phyloP scores from a whole-genome alignment of 2,113 vertebrate species.

The Catharus fuscescens region DNA sequence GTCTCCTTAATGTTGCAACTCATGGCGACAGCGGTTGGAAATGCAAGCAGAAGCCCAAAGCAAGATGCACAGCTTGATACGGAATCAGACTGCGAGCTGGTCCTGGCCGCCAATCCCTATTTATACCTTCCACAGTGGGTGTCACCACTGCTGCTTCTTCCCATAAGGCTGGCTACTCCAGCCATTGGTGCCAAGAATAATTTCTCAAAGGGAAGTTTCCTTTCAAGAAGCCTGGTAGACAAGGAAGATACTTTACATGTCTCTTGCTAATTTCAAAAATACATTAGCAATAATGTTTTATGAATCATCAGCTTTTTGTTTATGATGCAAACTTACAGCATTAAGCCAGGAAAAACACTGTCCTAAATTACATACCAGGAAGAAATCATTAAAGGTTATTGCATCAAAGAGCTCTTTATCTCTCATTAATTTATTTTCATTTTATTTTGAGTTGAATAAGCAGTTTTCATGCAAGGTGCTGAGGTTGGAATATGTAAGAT shows the following conservation, averaged over 20 bases:
- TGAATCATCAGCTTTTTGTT: conserved; percentile 69
- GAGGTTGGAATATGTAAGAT: conserved; percentile 35
- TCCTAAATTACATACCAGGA: conserved; percentile 66
- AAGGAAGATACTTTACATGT: conserved; percentile 62
- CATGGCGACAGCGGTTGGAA: conserved; percentile 58
- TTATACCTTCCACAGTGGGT: conserved; percentile 71
- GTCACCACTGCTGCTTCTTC: conserved; percentile 51
- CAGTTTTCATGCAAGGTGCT: conserved; percentile 50
- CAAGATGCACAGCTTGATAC: conserved; percentile 50
- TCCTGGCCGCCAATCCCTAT: background rate
- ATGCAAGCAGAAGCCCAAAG: conserved; percentile 53
- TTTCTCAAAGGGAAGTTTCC: conserved; percentile 72
- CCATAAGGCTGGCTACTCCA: conserved; percentile 58
- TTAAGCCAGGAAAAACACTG: conserved; percentile 62
- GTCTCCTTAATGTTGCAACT: conserved; percentile 70
- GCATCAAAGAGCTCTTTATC: conserved; percentile 62
- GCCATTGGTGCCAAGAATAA: conserved; percentile 64
- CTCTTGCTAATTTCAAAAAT: conserved; percentile 67
- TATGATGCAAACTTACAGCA: conserved; percentile 60
- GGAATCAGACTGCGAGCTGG: conserved; percentile 37
- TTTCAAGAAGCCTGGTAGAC: conserved; percentile 63
- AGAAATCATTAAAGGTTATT: conserved; percentile 69
- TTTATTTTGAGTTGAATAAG: conserved; percentile 62
- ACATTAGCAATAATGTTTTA: conserved; percentile 53
- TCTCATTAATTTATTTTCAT: conserved; percentile 64